These are phyloP conservation scores for Ferrisia virgata DNA, from an alignment of 2,888 invertebrate species.

Conservation along the genomic window DNA sequence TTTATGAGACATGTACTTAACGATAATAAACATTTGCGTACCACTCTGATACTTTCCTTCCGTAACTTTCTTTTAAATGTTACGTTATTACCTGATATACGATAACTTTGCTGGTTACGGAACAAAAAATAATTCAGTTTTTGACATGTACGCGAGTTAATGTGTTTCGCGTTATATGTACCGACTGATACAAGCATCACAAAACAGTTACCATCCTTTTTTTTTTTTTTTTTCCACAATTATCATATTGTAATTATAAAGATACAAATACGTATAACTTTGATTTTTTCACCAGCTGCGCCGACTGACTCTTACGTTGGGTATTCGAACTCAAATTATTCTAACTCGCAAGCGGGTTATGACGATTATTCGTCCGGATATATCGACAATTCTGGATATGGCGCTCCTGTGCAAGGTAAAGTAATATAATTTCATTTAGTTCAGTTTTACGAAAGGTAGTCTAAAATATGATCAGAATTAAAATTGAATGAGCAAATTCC, in stretches of 20 bases:
- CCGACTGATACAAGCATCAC: neutral
- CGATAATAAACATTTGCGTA: neutral
- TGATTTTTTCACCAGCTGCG: neutral
- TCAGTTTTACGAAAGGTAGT: neutral
- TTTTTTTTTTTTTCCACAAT: neutral
- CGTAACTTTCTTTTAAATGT: neutral
- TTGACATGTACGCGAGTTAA: constrained; percentile 16
- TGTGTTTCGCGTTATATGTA: constrained; percentile 16
- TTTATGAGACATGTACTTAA: neutral
- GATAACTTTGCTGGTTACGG: neutral
- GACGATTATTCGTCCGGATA: constrained; percentile 22
- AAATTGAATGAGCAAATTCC: too few relatives aligned
- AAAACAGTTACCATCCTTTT: neutral
- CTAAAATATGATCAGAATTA: neutral
- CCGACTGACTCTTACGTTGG: neutral
- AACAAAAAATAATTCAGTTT: neutral
- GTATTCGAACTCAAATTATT: neutral
- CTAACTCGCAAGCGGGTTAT: neutral
- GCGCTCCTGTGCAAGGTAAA: constrained; percentile 21
- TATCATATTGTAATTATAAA: neutral
- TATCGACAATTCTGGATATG: neutral
- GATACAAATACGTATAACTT: neutral
- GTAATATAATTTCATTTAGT: neutral
- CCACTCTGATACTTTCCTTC: neutral
- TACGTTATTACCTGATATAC: neutral